phyloP scores from a whole-genome alignment of 2,797 vertebrate species.

The Sternotherus odoratus region DNA sequence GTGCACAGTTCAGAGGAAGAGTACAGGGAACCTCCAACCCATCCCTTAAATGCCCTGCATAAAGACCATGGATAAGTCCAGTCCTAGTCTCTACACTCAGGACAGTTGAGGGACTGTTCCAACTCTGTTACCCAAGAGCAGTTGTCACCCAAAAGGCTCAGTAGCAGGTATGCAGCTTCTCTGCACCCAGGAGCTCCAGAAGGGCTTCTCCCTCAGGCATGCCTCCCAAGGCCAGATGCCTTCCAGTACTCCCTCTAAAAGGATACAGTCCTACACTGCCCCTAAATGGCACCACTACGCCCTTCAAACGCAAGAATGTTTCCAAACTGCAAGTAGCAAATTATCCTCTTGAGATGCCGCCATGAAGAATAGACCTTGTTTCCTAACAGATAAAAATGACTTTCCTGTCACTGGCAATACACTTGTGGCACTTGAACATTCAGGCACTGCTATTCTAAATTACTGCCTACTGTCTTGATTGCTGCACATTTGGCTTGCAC shows the following conservation, averaged over 20 bases:
- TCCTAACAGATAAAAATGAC: background rate
- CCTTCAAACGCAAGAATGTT: background rate
- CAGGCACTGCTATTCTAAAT: background rate
- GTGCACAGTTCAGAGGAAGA: background rate
- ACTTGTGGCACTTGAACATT: background rate
- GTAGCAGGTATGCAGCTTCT: background rate
- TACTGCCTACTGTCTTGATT: background rate
- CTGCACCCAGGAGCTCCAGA: background rate
- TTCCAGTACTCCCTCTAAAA: background rate
- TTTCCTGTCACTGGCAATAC: background rate
- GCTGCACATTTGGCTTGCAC: background rate
- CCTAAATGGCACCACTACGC: background rate
- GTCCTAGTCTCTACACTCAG: fast-evolving
- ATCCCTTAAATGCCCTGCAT: background rate
- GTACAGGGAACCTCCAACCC: background rate
- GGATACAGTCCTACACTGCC: fast-evolving
- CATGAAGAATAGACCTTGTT: background rate
- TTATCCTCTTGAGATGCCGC: background rate
- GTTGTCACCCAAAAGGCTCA: background rate
- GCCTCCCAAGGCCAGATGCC: background rate
- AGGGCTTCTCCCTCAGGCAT: background rate
- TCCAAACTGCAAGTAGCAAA: background rate
- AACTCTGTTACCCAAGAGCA: background rate
- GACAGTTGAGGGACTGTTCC: fast-evolving
- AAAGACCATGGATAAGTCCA: background rate